Conservation (phyloP, 2,797 vertebrate genomes). For the Scyliorhinus canicula region DNA sequence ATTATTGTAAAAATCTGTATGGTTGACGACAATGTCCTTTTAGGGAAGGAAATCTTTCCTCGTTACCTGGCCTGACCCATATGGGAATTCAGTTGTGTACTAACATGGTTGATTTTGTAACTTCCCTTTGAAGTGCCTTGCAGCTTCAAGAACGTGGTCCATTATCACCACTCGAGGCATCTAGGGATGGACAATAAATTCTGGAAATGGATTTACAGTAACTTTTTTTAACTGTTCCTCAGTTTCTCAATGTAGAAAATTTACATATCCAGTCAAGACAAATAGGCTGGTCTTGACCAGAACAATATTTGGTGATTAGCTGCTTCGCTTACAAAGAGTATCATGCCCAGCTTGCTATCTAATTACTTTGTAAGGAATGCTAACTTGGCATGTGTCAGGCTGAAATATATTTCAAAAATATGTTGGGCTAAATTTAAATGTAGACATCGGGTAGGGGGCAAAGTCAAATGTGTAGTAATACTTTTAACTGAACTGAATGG, state of each 20-base stretch:
- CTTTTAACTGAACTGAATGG: not conserved
- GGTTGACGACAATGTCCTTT: not conserved
- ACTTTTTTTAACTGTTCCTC: not conserved
- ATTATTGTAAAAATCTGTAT: not conserved
- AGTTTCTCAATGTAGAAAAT: not conserved
- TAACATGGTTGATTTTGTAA: not conserved
- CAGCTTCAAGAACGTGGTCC: not conserved
- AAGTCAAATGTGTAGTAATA: not conserved
- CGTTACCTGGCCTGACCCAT: not conserved
- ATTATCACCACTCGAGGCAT: not conserved
- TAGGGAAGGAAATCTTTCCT: not conserved
- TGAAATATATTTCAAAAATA: not conserved
- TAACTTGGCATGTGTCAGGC: not conserved
- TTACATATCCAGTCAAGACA: not conserved
- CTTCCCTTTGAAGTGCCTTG: not conserved
- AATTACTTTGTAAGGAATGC: not conserved
- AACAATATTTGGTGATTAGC: not conserved
- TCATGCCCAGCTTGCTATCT: not conserved
- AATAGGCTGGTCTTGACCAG: not conserved
- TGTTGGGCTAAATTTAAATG: not conserved
- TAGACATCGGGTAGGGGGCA: not conserved
- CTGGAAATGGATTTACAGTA: not conserved
- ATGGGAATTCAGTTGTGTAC: not conserved
- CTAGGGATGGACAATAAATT: not conserved
- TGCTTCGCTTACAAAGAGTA: not conserved